Base-by-base conservation (phyloP, 2,888 invertebrate genomes). In the Meiosimyza platycephala region DNA sequence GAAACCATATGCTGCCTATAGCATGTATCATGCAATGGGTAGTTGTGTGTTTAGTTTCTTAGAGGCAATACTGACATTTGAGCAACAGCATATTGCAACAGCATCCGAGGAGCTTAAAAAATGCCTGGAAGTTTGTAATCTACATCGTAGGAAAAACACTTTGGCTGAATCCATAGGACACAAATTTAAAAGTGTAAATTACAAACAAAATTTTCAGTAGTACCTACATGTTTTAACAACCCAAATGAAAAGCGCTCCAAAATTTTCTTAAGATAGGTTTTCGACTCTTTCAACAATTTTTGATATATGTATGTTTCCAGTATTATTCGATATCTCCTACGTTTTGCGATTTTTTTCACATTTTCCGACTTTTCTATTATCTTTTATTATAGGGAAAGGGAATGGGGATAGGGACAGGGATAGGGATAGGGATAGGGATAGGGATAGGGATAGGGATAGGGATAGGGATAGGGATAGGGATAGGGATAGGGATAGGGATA, bases 11-110 rank as follows among this genome's bases (percentile, higher is more conserved):
- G 91, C 94, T 6, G 90, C 92, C 65, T 90, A 90, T 62, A 97
- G 97, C 75, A 92, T 98, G 89, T 98, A 98, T 85, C 98, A 98
- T 88, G 93, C 97, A 1, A 89, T 98, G 72, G 98, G 98, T 3
- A 91, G 93, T 76, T 92, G 95, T 6, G 95, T 96, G 48, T 96
- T 98, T 83, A 90, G 93, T 80, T 98, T 95, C 85, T 90, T 98
- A 52, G 96, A 98, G 84, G 97, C 98, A 0, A 92, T 97, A 84
- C 90, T 99, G 82, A 98, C 98, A 3, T 96, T 97, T 84, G 97
- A 98, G 84, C 93, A 92, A 81, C 88, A 89, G 74, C 92, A 94
- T 79, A 94, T 97, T 74, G 90, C 90, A 76, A 88, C 90, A 73
- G 95, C 97, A 0, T 90, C 93, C 1, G 90, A 91, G 40, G 91